A percentile compares a stretch with the other conserved stretches of the same genome.
Evolutionary conservation across 2,888 invertebrate species (phyloP).

Genomic region (Erebia aethiops): DNA sequence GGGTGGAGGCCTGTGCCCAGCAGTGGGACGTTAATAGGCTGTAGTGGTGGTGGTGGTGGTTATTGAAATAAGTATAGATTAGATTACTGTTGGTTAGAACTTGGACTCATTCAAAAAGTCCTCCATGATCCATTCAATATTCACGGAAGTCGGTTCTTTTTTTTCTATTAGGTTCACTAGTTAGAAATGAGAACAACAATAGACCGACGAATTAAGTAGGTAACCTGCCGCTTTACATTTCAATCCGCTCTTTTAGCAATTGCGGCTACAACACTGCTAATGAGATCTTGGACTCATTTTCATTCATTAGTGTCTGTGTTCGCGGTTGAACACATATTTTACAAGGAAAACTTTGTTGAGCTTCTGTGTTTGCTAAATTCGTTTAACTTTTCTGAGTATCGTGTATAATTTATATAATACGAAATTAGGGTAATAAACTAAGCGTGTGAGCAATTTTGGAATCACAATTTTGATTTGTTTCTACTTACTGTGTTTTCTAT

Average conservation of each 20-base stretch:
- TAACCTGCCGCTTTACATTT: neutral
- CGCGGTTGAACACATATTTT: conserved; percentile 3
- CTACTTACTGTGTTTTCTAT: neutral
- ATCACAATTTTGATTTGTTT: neutral
- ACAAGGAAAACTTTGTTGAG: neutral
- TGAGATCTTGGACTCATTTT: conserved; percentile 11
- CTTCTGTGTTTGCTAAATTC: conserved; percentile 10
- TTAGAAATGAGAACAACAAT: neutral
- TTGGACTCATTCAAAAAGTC: too few relatives aligned
- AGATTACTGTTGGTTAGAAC: too few relatives aligned
- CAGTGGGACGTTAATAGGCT: too few relatives aligned
- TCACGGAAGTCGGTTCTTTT: too few relatives aligned
- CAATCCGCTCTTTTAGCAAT: neutral
- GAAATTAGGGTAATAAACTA: neutral
- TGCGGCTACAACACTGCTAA: conserved; percentile 12
- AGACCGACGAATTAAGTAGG: neutral
- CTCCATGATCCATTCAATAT: too few relatives aligned
- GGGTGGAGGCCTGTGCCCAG: too few relatives aligned
- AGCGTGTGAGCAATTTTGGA: neutral
- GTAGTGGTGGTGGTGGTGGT: too few relatives aligned
- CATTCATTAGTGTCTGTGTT: conserved; percentile 4
- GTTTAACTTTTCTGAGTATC: conserved; percentile 16
- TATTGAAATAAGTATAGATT: too few relatives aligned
- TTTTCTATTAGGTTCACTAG: too few relatives aligned
- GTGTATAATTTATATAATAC: conserved; percentile 9